Base-by-base conservation (phyloP, 2,888 invertebrate genomes). In the Elegia similella region DNA sequence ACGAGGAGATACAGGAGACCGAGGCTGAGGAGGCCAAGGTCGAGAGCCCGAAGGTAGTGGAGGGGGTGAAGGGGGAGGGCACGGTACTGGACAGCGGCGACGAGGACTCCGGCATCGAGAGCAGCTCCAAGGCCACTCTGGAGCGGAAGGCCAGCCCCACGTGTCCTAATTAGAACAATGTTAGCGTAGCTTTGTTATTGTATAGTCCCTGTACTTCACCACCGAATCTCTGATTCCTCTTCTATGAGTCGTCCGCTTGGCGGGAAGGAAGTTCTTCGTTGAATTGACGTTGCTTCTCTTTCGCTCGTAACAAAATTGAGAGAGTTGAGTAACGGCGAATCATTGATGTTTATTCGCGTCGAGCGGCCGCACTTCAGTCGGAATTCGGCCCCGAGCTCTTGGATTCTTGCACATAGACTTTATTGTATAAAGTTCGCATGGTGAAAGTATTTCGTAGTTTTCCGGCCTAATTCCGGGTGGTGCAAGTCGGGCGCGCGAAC, bases 71-170 rank as follows among this genome's bases (percentile, higher is more conserved):
- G 60, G 94, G 93, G 0, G 94, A 94, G 69, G 94, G 93, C 1
- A 93, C 93, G 46, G 86, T 93, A 34, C 73, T 94, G 46, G 94
- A 94, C 76, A 93, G 94, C 69, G 94, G 93, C 0, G 94, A 94
- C 69, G 94, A 94, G 66, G 94, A 94, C 72, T 94, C 94, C 30
- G 94, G 94, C 3, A 94, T 94, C 52, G 94, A 94, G 73, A 94
- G 94, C 66, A 93, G 93, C 75, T 87, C 92, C 42, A 92, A 92
- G 60, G 90, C 92, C 1, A 93, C 93, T 7, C 84, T 94, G 34
- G 93, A 94, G 70, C 82, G 93, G 52, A 85, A 80, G 59, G 72
- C 80, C 16, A 62, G 76, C 15, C 72, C 80, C 13, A 80, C 65
- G 78, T 86, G 60, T 84, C 84, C 42, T 85, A 86, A 73, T 56